Evolutionary conservation across 2,797 vertebrate genomes (phyloP).

Genomic region (Lepus oiostolus): DNA sequence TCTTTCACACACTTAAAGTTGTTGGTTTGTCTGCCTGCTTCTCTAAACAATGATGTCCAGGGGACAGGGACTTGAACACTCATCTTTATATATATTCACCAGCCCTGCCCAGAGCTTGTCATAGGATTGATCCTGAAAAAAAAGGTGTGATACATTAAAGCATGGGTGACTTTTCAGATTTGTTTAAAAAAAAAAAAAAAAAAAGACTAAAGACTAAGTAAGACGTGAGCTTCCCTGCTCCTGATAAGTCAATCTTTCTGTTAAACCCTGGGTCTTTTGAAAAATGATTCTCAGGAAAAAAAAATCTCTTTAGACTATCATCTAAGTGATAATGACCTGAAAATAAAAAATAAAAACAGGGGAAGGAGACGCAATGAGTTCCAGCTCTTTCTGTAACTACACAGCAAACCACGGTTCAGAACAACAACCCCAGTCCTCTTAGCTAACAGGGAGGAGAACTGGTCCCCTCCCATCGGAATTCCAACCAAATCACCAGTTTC

Average conservation of each 20-base stretch:
- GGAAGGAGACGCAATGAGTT: neutral
- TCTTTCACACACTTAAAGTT: neutral
- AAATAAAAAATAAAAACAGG: constrained; percentile 49
- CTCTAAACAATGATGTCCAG: neutral
- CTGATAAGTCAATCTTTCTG: neutral
- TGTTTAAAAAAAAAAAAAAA: neutral
- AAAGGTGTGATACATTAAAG: neutral
- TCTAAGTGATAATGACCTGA: constrained; percentile 28
- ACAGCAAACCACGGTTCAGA: neutral
- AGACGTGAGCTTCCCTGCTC: neutral
- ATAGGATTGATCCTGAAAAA: constrained; percentile 19
- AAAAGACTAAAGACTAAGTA: too few relatives aligned
- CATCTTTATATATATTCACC: constrained; percentile 40
- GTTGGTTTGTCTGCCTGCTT: neutral
- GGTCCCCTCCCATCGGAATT: neutral
- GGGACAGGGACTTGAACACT: neutral
- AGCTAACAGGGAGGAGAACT: neutral
- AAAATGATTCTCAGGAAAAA: constrained; percentile 58
- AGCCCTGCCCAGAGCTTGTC: neutral
- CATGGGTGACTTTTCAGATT: neutral
- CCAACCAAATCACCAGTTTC: constrained; percentile 4
- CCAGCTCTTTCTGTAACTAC: neutral
- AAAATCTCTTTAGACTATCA: neutral
- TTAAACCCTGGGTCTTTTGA: constrained; percentile 35
- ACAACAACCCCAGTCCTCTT: neutral